Conservation (phyloP, 2,113 vertebrate genomes). For the Hippocampus zosterae region DNA sequence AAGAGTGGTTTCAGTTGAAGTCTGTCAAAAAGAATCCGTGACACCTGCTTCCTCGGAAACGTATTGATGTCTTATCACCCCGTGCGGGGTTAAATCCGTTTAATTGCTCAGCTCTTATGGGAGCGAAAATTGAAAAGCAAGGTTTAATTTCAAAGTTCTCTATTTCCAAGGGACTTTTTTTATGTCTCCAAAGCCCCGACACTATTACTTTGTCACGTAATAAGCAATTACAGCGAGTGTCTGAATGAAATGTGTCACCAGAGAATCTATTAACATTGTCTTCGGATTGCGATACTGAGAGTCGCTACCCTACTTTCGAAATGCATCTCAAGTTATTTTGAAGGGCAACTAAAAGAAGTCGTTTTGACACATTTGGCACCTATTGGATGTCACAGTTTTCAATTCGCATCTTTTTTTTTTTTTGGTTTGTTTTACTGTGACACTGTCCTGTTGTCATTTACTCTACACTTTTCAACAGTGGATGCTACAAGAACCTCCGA, state of each 20-base stretch:
- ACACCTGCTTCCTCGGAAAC: conserved; percentile 27
- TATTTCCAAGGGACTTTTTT: conserved; percentile 71
- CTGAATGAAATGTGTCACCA: conserved; percentile 63
- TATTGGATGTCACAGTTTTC: conserved; percentile 11
- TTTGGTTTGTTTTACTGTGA: too few species aligned
- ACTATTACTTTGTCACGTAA: conserved; percentile 69
- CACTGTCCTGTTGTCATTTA: too few species aligned
- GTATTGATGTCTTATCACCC: conserved; percentile 69
- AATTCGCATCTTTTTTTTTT: too few species aligned
- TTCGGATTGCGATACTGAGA: conserved; percentile 68
- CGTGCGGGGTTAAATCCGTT: conserved; percentile 60
- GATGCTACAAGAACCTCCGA: too few species aligned
- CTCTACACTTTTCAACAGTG: too few species aligned
- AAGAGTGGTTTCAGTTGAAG: conserved; percentile 37
- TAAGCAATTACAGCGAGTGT: conserved; percentile 72
- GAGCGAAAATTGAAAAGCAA: conserved; percentile 77
- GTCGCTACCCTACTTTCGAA: conserved; percentile 60
- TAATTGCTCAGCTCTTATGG: conserved; percentile 66
- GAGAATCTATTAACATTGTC: conserved; percentile 66
- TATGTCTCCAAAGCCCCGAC: conserved; percentile 64
- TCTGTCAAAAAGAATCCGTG: conserved; percentile 13
- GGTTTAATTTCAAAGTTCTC: conserved; percentile 74
- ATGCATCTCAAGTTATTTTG: conserved; percentile 39
- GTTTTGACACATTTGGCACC: conserved; percentile 4
- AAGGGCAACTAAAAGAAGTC: conserved; percentile 57